Conservation (phyloP, 2,797 vertebrate species). For the Champsocephalus esox region DNA sequence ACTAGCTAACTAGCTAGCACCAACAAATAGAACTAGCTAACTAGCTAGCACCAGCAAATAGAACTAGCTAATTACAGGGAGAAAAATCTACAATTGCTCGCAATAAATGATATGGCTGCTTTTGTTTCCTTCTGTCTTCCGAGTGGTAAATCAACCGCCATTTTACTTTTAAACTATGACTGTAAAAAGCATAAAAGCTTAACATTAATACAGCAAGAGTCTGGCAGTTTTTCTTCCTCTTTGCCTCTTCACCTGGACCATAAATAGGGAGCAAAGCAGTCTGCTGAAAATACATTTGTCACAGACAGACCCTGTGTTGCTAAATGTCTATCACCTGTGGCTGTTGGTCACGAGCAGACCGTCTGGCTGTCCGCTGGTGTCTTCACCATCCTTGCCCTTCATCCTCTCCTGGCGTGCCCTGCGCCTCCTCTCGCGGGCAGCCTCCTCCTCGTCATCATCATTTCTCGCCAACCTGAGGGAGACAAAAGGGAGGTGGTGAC, state of each 20-base stretch:
- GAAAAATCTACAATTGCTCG: background rate
- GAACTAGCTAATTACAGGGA: background rate
- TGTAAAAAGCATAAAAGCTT: background rate
- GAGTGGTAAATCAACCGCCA: background rate
- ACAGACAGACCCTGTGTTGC: background rate
- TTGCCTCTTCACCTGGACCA: background rate
- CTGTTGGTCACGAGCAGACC: constrained; percentile 88
- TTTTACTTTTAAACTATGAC: background rate
- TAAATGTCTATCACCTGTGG: constrained; percentile 87
- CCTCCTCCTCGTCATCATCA: constrained; percentile 97
- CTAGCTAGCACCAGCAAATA: no score
- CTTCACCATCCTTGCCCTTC: constrained; percentile 87
- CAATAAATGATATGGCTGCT: background rate
- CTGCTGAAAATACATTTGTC: background rate
- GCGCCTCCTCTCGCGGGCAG: constrained; percentile 93
- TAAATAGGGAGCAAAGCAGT: background rate
- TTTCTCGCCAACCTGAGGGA: constrained; percentile 88
- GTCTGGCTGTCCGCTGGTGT: constrained; percentile 84
- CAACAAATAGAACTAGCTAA: background rate
- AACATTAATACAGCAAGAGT: background rate
- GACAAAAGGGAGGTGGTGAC: constrained; percentile 25
- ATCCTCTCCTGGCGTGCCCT: constrained; percentile 94
- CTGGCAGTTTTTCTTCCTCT: background rate
- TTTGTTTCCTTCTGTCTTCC: background rate
- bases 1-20: background rate